Base-by-base conservation (phyloP, 2,797 vertebrate species). In the Psittacula echo region DNA sequence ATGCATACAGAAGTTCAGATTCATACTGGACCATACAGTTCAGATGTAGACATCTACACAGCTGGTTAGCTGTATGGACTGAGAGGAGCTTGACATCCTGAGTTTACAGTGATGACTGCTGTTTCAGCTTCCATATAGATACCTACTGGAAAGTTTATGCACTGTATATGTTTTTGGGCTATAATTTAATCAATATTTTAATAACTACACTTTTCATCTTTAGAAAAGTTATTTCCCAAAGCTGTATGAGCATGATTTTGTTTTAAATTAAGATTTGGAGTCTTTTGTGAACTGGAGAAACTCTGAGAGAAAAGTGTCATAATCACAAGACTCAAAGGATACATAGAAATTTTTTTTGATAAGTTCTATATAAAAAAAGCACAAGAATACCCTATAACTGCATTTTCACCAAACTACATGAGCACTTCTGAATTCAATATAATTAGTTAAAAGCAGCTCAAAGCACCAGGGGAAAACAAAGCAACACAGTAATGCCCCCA, bases 141-240 rank as follows among this genome's bases (percentile, higher is more conserved):
- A 91, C 3, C 4, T 19, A 45, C 7, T 51, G 47, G 30, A 94
- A 95, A 85, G 30, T 82, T 70, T 86, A 66, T 68, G 66, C 23
- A 42, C 15, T 29, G n/a, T 77, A 8, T 72, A 42, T 41, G 10
- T 60, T 71, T 73, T 83, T 66, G 22, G 54, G 77, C 24, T 76
- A 65, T 75, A 87, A 84, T 44, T n/a, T 37, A 91, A 94, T 95
- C 92, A 89, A 93, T 96, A 64, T 90, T 95, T 94, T 94, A 88
- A 94, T 91, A 95, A 88, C 72, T 56, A 61, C 23, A 58, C 4
- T 80, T 91, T 91, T 89, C n/a, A 30, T 21, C 44, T 39, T 50
- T 60, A 85, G 58, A 53, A 92, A 93, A 12, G 16, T 86, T 92
- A 93, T 93, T 96, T 94, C 90, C 87, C 88, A 89, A 86, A 90